These are phyloP conservation scores for Yponomeuta plumbellus DNA, from an alignment of 2,888 invertebrate species.

Conservation along the genomic window DNA sequence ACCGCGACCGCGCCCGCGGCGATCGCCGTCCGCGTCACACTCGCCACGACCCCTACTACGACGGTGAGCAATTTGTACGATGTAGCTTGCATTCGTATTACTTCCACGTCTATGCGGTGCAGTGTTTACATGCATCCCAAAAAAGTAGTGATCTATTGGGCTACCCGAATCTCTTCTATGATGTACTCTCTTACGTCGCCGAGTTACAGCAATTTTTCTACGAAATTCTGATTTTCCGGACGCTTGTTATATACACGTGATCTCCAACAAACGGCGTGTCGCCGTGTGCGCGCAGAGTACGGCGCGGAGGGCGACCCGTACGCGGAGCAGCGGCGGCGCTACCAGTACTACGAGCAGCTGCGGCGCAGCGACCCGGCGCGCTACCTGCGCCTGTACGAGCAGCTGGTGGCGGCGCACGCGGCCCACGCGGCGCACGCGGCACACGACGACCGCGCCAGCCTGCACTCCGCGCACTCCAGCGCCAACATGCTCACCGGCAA, in stretches of 20 bases:
- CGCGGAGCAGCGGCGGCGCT: constrained; percentile 78
- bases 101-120: no score
- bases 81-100: not conserved
- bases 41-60: constrained; percentile 44
- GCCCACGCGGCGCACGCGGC: constrained; percentile 34
- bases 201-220: not conserved
- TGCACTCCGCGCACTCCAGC: constrained; percentile 90
- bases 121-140: no score
- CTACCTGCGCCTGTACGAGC: constrained; percentile 86
- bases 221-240: not conserved
- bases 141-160: no score
- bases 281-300: constrained; percentile 7
- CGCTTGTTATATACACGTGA: not conserved
- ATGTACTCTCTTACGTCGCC: not conserved
- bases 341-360: constrained; percentile 87
- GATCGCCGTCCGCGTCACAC: constrained; percentile 24
- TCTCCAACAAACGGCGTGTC: no score
- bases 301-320: constrained; percentile 64
- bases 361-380: constrained; percentile 84
- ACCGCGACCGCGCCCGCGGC: constrained; percentile 30
- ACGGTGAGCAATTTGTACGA: constrained; percentile 32
- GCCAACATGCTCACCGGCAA: constrained; percentile 82
- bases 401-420: constrained; percentile 75
- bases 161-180: not conserved
- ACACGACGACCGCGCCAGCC: constrained; percentile 80